Conservation (phyloP, 2,888 invertebrate species). For the Arge pagana region DNA sequence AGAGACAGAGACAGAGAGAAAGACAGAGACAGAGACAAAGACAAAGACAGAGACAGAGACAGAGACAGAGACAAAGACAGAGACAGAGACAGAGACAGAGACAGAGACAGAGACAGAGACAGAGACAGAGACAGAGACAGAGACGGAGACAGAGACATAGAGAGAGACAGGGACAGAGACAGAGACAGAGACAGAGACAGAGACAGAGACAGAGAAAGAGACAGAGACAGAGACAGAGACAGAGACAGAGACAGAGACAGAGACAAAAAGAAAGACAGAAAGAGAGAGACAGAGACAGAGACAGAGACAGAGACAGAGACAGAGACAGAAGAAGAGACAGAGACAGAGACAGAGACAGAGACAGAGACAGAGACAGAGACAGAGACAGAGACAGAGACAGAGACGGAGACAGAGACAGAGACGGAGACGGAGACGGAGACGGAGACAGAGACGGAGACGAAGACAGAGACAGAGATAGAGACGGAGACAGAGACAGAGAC, state of each 20-base stretch:
- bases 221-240: not conserved
- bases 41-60: too few relatives aligned
- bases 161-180: too few relatives aligned
- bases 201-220: not conserved
- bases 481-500: too few relatives aligned
- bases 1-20: not conserved
- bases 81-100: not conserved
- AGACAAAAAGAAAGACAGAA: too few relatives aligned
- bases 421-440: too few relatives aligned
- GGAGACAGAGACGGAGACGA: too few relatives aligned
- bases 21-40: too few relatives aligned
- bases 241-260: not conserved
- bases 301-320: constrained; percentile 1
- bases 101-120: not conserved
- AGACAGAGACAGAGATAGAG: too few relatives aligned
- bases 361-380: not conserved
- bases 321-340: not conserved
- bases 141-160: too few relatives aligned
- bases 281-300: not conserved
- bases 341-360: constrained; percentile 11
- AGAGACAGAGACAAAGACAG: too few relatives aligned
- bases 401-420: too few relatives aligned
- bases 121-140: not conserved
- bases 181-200: not conserved
- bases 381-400: not conserved